These are phyloP conservation scores for Pelagia noctiluca DNA, from an alignment of 30 jellyfish, hydroid and myxozoan genomes.

Conservation along the genomic window DNA sequence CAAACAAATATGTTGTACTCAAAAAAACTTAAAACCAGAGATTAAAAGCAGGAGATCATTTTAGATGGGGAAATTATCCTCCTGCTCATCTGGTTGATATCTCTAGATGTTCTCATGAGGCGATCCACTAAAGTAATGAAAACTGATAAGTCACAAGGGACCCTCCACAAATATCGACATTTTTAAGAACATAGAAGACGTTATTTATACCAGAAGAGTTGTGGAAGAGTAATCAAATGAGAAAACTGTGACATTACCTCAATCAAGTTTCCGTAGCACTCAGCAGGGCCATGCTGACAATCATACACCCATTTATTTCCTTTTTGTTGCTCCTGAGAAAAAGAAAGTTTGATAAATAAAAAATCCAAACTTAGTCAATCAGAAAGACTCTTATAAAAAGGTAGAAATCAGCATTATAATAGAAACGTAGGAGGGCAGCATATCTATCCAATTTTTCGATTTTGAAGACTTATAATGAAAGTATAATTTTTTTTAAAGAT, in stretches of 20 bases:
- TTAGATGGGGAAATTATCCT: too few species aligned
- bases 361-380: not conserved
- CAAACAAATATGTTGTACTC: too few species aligned
- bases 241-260: slow-evolving; percentile 50
- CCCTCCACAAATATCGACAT: not conserved
- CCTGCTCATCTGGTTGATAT: too few species aligned
- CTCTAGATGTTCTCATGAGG: too few species aligned
- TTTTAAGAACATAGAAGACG: not conserved
- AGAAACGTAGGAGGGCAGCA: not conserved
- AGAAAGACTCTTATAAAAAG: not conserved
- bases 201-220: not conserved
- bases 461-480: not conserved
- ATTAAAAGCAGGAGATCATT: too few species aligned
- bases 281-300: slow-evolving; percentile 91
- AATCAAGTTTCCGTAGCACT: slow-evolving; percentile 79
- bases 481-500: too few species aligned
- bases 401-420: not conserved
- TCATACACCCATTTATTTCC: slow-evolving; percentile 73
- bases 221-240: not conserved
- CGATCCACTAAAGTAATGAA: too few species aligned
- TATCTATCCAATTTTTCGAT: not conserved
- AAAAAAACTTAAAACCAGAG: too few species aligned
- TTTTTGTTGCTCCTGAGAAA: slow-evolving; percentile 62
- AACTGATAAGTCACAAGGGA: not conserved
- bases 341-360: not conserved